These are phyloP conservation scores for Hippoglossus hippoglossus DNA, from an alignment of 2,797 vertebrate genomes.

Conservation along the genomic window DNA sequence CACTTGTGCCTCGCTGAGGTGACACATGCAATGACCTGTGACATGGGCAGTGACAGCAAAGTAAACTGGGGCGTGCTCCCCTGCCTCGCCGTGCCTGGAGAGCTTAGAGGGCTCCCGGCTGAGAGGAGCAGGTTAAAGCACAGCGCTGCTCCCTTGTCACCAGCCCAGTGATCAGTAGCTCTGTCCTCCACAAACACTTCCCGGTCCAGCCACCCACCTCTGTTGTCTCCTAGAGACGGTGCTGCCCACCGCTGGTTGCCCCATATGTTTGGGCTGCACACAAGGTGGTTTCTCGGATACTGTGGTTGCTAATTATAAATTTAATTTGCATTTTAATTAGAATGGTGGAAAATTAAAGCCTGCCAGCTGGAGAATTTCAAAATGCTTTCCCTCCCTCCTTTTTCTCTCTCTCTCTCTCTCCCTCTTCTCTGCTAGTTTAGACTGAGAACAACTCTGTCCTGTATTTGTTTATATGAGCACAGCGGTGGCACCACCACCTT, in stretches of 20 bases:
- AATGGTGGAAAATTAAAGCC: constrained; percentile 99
- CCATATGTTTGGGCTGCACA: constrained; percentile 97
- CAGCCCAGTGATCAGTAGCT: constrained; percentile 54
- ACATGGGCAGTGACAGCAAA: constrained; percentile 90
- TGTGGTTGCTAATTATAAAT: constrained; percentile 99
- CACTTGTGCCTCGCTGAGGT: constrained; percentile 85
- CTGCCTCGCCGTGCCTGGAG: constrained; percentile 85
- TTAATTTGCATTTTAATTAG: constrained; percentile 99
- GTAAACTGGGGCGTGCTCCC: constrained; percentile 84
- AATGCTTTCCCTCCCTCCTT: constrained; percentile 86
- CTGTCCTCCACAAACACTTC: constrained; percentile 65
- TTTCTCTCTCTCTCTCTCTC: constrained; percentile 58
- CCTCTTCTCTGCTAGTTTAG: constrained; percentile 73
- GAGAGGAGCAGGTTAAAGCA: constrained; percentile 68
- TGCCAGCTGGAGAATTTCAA: constrained; percentile 99
- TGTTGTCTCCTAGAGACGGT: constrained; percentile 84
- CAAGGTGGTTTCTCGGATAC: constrained; percentile 99
- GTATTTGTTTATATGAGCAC: constrained; percentile 71
- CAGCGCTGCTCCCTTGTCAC: constrained; percentile 59
- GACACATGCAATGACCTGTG: constrained; percentile 92
- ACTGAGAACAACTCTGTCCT: constrained; percentile 75
- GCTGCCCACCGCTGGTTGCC: constrained; percentile 91
- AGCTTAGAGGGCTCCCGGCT: constrained; percentile 67
- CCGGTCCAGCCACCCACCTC: constrained; percentile 71
- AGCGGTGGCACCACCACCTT: constrained; percentile 71